Percentiles rank a stretch among this genome's conserved stretches.
These are phyloP conservation scores for Holocentrus rufus DNA, from an alignment of 2,797 vertebrate species.

Conservation along the genomic window DNA sequence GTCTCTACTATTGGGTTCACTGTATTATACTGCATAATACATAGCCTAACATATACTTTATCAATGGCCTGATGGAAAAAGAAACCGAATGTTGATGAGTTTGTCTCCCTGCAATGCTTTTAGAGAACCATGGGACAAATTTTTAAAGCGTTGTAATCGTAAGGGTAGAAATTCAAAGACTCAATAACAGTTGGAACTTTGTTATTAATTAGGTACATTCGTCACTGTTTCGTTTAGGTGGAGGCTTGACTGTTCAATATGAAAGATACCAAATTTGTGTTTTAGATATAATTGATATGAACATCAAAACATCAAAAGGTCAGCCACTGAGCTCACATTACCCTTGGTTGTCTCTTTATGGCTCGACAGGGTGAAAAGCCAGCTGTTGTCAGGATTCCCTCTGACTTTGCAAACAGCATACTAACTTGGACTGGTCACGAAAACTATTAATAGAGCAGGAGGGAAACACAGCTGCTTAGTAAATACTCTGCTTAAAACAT, in stretches of 20 bases:
- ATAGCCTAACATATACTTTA: no score
- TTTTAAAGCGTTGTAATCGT: neutral
- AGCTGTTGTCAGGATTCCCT: constrained; percentile 69
- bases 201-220: neutral
- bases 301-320: constrained; percentile 12
- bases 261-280: neutral
- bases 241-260: no score
- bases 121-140: neutral
- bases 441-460: constrained; percentile 66
- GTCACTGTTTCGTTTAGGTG: no score
- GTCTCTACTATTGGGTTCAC: no score
- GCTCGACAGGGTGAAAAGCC: constrained; percentile 30
- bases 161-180: neutral
- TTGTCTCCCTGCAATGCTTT: no score
- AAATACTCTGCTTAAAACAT: constrained; percentile 56
- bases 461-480: constrained; percentile 25
- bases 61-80: no score
- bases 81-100: no score
- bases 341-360: constrained; percentile 47
- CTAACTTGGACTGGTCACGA: constrained; percentile 27
- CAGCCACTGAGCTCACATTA: neutral
- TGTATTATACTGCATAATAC: no score
- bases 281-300: neutral
- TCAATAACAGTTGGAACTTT: neutral
- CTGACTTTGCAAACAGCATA: constrained; percentile 46